These are phyloP conservation scores for Stratiolaelaps scimitus DNA, from an alignment of 1,140 invertebrate species.

Conservation along the genomic window DNA sequence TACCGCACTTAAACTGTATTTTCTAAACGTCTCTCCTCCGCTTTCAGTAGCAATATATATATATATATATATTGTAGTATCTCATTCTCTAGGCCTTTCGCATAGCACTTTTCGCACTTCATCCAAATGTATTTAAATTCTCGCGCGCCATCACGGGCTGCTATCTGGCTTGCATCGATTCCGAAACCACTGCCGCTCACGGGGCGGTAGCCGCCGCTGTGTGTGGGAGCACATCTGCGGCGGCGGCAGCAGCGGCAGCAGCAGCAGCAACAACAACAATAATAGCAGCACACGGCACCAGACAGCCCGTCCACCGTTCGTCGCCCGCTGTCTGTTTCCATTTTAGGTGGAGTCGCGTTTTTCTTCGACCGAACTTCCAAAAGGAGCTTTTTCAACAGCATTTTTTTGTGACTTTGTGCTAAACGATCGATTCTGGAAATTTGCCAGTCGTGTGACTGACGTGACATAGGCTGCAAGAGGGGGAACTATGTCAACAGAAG, in stretches of 20 bases:
- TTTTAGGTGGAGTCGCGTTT: background rate
- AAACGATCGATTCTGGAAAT: background rate
- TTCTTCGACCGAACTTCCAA: background rate
- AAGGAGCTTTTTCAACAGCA: background rate
- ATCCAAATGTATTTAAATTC: too few species aligned
- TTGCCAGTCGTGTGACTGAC: background rate
- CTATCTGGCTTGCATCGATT: background rate
- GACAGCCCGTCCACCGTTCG: background rate
- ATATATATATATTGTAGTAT: too few species aligned
- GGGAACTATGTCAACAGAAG: conserved; percentile 3
- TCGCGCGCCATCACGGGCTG: too few species aligned
- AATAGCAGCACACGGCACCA: background rate
- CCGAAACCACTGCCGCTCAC: conserved; percentile 4
- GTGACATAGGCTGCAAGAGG: background rate
- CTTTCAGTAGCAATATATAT: too few species aligned
- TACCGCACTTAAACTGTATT: too few species aligned
- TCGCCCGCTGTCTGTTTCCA: background rate
- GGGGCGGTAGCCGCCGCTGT: background rate
- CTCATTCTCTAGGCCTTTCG: too few species aligned
- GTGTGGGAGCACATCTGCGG: background rate
- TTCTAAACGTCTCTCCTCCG: too few species aligned
- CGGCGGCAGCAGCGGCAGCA: background rate
- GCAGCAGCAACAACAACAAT: background rate
- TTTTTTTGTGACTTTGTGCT: background rate
- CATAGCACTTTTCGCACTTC: too few species aligned